Evolutionary conservation across 2,113 vertebrate species (phyloP).

Genomic region (Pterophyllum scalare): DNA sequence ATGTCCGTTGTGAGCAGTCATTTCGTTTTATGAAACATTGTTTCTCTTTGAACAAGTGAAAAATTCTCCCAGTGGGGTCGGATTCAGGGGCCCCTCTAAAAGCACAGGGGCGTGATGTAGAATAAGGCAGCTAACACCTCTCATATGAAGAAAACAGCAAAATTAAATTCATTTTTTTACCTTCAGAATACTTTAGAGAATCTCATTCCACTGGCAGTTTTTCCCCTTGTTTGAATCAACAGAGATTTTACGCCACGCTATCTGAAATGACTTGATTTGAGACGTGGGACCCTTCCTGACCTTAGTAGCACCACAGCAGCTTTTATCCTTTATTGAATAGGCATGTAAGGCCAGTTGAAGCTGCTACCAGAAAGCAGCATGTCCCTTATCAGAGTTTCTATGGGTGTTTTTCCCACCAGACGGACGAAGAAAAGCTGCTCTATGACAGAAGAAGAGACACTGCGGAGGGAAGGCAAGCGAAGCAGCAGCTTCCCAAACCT

Average conservation of each 20-base stretch:
- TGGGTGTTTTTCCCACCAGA: constrained; percentile 99
- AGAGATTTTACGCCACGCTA: constrained; percentile 5
- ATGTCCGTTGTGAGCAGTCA: constrained; percentile 32
- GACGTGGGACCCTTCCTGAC: constrained; percentile 47
- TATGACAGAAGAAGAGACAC: constrained; percentile 98
- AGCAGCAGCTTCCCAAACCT: constrained; percentile 98
- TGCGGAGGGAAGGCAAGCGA: constrained; percentile 96
- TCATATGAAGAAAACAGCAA: not conserved
- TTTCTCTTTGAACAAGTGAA: constrained; percentile 20
- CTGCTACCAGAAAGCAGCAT: constrained; percentile 99
- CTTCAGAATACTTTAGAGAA: not conserved
- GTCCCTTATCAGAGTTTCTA: constrained; percentile 99
- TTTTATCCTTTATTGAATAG: constrained; percentile 85
- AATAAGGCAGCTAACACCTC: constrained; percentile 24
- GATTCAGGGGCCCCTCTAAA: not conserved
- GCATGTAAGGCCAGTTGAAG: constrained; percentile 99
- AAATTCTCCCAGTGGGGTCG: constrained; percentile 31
- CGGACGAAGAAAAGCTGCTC: constrained; percentile 99
- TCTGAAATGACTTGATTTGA: constrained; percentile 40
- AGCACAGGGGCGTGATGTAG: not conserved
- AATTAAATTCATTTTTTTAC: not conserved
- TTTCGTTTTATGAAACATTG: constrained; percentile 11
- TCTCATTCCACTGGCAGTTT: constrained; percentile 40
- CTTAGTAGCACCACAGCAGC: constrained; percentile 23
- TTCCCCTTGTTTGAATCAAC: constrained; percentile 16